Conservation (phyloP, 2,113 vertebrate species). For the Ceyx melanurus region DNA sequence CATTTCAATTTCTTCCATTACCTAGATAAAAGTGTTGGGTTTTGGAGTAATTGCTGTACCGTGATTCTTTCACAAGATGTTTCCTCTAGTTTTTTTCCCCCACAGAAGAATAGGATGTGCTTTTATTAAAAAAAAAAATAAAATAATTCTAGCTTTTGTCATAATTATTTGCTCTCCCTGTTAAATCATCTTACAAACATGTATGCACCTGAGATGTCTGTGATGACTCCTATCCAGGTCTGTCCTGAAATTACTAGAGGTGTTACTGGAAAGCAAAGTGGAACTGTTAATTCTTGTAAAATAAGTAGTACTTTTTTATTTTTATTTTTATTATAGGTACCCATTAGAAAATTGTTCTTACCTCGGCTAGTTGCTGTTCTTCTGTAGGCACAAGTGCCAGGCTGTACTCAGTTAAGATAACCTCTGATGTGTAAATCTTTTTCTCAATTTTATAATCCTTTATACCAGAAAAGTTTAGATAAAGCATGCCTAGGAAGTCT, state of each 20-base stretch:
- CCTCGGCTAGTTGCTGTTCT: background rate
- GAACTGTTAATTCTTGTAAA: background rate
- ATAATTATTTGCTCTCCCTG: background rate
- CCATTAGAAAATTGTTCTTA: background rate
- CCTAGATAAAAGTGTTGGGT: background rate
- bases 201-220: background rate
- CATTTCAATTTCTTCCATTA: background rate
- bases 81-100: background rate
- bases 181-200: background rate
- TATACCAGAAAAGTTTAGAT: background rate
- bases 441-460: background rate
- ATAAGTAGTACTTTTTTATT: background rate
- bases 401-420: background rate
- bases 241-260: background rate
- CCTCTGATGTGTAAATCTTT: background rate
- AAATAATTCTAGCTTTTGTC: background rate
- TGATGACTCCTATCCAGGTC: background rate
- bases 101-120: background rate
- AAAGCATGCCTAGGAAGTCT: background rate
- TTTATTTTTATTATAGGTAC: background rate
- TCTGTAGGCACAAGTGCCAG: background rate
- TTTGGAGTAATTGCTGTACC: background rate
- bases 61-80: background rate
- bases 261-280: background rate
- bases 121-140: background rate